These are phyloP conservation scores for Toxotes jaculatrix DNA, from an alignment of 2,113 vertebrate genomes.

Conservation along the genomic window DNA sequence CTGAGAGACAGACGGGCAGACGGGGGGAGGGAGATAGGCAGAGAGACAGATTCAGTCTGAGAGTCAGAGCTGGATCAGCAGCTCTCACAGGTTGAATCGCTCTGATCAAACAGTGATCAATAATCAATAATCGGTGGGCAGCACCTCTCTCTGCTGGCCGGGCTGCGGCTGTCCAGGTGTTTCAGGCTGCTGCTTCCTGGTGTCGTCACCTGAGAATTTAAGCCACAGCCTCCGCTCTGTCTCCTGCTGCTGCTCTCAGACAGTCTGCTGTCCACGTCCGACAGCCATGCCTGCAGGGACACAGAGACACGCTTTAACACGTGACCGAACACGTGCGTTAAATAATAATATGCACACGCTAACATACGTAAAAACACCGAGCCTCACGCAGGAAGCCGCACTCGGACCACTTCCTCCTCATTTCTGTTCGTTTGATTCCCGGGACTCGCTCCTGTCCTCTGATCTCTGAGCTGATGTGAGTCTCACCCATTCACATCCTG, in stretches of 20 bases:
- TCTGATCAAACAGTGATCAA: background rate
- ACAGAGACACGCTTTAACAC: background rate
- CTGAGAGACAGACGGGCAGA: conserved; percentile 77
- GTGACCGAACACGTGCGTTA: too few species aligned
- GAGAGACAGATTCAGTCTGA: background rate
- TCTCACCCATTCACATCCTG: too few species aligned
- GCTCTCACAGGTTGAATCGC: background rate
- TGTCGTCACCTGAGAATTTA: conserved; percentile 85
- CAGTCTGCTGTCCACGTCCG: conserved; percentile 89
- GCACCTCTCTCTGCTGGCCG: conserved; percentile 85
- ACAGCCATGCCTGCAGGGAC: conserved; percentile 89
- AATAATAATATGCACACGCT: too few species aligned
- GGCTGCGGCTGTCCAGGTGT: conserved; percentile 84
- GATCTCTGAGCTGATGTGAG: too few species aligned
- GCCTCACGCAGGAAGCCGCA: too few species aligned
- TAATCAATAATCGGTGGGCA: background rate
- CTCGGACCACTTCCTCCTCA: too few species aligned
- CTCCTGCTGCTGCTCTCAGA: conserved; percentile 81
- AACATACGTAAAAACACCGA: too few species aligned
- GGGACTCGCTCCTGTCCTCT: too few species aligned
- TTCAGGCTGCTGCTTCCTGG: conserved; percentile 82
- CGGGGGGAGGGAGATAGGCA: background rate
- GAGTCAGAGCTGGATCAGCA: background rate
- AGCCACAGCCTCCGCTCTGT: conserved; percentile 86
- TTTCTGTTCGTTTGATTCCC: too few species aligned